Evolutionary conservation across 2,113 vertebrate genomes (phyloP).

Genomic region (Pristiophorus japonicus): DNA sequence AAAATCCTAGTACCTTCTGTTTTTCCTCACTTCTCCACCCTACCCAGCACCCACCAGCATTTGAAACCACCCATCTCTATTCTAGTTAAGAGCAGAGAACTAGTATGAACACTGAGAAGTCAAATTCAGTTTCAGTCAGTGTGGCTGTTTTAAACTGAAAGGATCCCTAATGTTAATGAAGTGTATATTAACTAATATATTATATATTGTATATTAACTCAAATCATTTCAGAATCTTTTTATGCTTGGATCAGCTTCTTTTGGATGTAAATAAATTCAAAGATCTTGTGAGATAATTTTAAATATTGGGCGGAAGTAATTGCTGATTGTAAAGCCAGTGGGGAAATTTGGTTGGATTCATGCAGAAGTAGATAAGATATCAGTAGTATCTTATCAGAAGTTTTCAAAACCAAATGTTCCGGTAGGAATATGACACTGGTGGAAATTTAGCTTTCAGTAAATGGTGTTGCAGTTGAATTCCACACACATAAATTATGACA

Average conservation of each 20-base stretch:
- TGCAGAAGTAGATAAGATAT: slow-evolving; percentile 52
- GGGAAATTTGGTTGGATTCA: slow-evolving; percentile 53
- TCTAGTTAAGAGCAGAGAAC: background rate
- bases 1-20: background rate
- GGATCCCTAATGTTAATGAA: background rate
- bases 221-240: background rate
- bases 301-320: background rate
- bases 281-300: background rate
- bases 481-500: slow-evolving; percentile 66
- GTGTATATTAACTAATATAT: background rate
- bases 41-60: background rate
- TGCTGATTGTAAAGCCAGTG: slow-evolving; percentile 45
- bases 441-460: slow-evolving; percentile 55
- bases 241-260: background rate
- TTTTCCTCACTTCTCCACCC: background rate
- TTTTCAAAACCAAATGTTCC: slow-evolving; percentile 42
- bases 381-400: slow-evolving; percentile 62
- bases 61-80: background rate
- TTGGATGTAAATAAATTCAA: background rate
- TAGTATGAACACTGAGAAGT: background rate
- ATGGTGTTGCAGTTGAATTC: slow-evolving; percentile 60
- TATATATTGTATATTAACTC: background rate
- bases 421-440: slow-evolving; percentile 53
- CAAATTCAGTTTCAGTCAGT: background rate
- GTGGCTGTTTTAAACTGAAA: background rate